Evolutionary conservation across 2,113 vertebrate genomes (phyloP).

Genomic region (Bucco capensis): DNA sequence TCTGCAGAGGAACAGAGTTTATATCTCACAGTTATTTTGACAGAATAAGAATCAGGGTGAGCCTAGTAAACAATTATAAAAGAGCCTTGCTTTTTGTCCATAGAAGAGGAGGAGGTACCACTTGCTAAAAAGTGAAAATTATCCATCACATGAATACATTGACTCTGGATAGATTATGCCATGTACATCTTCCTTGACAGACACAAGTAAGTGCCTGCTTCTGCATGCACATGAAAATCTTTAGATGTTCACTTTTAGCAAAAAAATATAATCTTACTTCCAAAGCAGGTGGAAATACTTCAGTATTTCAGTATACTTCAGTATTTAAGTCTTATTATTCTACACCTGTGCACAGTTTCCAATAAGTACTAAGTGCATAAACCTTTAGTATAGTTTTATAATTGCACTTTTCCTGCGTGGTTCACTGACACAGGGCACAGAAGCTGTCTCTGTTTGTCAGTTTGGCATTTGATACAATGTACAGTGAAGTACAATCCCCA

Average conservation of each 20-base stretch:
- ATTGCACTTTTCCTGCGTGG: neutral
- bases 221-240: neutral
- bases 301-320: too few relatives aligned
- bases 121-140: constrained; percentile 6
- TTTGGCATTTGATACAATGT: constrained; percentile 29
- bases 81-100: neutral
- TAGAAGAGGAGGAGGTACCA: neutral
- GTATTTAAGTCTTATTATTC: constrained; percentile 38
- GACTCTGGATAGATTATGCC: neutral
- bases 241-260: constrained; percentile 22
- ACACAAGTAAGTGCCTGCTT: neutral
- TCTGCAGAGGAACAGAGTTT: neutral
- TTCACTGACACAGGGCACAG: constrained; percentile 1
- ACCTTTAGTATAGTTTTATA: constrained; percentile 54
- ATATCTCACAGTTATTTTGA: neutral
- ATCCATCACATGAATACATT: neutral
- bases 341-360: neutral
- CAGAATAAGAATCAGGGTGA: neutral
- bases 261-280: constrained; percentile 18
- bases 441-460: neutral
- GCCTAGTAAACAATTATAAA: constrained; percentile 21
- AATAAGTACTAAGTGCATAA: neutral
- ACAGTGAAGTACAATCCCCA: neutral
- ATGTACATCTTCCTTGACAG: neutral
- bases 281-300: constrained; percentile 19